phyloP scores from a whole-genome alignment of 2,113 vertebrate species.

The Pachypanchax playfairii region DNA sequence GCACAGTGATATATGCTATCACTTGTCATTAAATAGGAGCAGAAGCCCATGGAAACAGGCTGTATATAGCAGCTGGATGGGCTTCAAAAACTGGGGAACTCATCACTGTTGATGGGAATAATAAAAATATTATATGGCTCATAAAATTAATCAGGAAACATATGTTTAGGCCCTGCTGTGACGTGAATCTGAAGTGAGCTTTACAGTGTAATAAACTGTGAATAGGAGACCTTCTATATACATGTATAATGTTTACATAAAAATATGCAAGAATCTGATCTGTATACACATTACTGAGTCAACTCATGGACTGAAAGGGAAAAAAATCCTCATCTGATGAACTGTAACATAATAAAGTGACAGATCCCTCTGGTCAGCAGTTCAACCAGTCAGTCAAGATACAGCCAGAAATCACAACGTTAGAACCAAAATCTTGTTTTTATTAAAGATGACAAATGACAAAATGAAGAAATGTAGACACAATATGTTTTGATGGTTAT shows the following conservation, averaged over 20 bases:
- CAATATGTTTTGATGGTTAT: no score
- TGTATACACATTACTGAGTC: no score
- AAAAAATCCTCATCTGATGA: no score
- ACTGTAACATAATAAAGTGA: no score
- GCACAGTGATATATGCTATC: slow-evolving; percentile 60
- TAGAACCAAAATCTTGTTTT: no score
- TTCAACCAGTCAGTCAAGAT: no score
- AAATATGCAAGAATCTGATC: no score
- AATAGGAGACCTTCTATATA: not conserved
- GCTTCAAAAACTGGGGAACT: slow-evolving; percentile 58
- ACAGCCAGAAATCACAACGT: no score
- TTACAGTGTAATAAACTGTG: slow-evolving; percentile 20
- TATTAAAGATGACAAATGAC: no score
- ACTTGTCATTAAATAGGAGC: slow-evolving; percentile 49
- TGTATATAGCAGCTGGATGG: slow-evolving; percentile 70
- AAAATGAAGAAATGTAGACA: no score
- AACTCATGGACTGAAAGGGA: no score
- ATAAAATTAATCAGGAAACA: slow-evolving; percentile 39
- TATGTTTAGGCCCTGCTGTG: slow-evolving; percentile 15
- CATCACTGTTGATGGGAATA: slow-evolving; percentile 43
- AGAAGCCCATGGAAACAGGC: slow-evolving; percentile 70
- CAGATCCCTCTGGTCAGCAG: no score
- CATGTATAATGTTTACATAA: not conserved
- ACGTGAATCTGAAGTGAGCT: not conserved
- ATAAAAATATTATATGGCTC: slow-evolving; percentile 53